Conservation (phyloP, 2,888 invertebrate genomes). For the Leptinotarsa peninsularis region DNA sequence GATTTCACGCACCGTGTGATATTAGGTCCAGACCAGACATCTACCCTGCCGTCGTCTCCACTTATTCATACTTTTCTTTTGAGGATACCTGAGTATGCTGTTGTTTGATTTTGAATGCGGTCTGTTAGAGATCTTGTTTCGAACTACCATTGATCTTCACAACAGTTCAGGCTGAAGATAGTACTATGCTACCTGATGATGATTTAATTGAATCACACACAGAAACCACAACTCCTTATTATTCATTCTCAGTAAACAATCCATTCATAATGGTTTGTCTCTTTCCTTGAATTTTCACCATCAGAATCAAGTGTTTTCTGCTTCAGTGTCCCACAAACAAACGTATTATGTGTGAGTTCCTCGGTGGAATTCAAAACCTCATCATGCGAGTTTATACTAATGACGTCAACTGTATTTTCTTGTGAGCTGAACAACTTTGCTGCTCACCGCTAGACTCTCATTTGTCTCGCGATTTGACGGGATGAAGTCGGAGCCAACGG, state of each 20-base stretch:
- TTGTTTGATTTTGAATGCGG: too few species aligned
- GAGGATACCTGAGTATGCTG: too few species aligned
- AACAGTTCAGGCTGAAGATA: too few species aligned
- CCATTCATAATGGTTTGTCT: not conserved
- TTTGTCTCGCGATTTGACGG: conserved; percentile 38
- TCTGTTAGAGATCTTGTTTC: too few species aligned
- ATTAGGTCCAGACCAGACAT: too few species aligned
- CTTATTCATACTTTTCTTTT: too few species aligned
- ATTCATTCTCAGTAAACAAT: not conserved
- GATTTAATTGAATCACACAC: too few species aligned
- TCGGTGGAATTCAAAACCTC: conserved; percentile 41
- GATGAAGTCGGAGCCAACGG: conserved; percentile 35
- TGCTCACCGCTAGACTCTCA: conserved; percentile 29
- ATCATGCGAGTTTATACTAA: conserved; percentile 47
- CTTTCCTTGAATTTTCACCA: not conserved
- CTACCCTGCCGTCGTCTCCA: too few species aligned
- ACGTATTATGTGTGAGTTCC: conserved; percentile 7
- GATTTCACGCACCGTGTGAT: too few species aligned
- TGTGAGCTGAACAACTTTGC: conserved; percentile 30
- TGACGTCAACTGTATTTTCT: conserved; percentile 28
- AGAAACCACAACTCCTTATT: too few species aligned
- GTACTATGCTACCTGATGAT: too few species aligned
- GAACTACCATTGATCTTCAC: too few species aligned
- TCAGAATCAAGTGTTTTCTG: not conserved
- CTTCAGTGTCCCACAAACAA: not conserved